Conservation (phyloP, 2,113 vertebrate species). For the Labeo rohita region DNA sequence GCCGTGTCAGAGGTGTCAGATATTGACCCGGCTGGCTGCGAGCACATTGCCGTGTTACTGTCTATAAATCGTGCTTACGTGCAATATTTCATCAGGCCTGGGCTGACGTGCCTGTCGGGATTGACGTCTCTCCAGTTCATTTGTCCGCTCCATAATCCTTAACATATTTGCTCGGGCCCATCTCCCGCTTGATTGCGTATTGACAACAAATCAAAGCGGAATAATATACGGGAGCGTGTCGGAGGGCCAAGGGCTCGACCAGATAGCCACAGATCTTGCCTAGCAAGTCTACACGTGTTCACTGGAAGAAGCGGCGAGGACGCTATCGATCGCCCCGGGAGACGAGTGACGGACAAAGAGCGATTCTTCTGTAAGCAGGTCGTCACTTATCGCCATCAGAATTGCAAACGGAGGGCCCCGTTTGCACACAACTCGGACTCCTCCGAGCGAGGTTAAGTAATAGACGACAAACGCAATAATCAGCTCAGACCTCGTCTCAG, state of each 20-base stretch:
- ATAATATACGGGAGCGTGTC: slow-evolving; percentile 76
- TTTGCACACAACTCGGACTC: neutral
- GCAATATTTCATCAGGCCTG: slow-evolving; percentile 73
- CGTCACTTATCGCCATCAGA: slow-evolving; percentile 38
- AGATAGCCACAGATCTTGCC: slow-evolving; percentile 71
- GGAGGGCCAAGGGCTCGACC: slow-evolving; percentile 65
- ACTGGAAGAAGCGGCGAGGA: slow-evolving; percentile 70
- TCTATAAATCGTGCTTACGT: slow-evolving; percentile 77
- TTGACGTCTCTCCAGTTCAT: slow-evolving; percentile 76
- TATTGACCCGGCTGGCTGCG: slow-evolving; percentile 73
- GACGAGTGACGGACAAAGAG: slow-evolving; percentile 16
- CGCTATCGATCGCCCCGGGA: slow-evolving; percentile 71
- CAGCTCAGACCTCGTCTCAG: slow-evolving; percentile 63
- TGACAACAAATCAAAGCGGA: slow-evolving; percentile 81
- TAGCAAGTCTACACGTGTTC: slow-evolving; percentile 77
- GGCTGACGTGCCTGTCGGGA: slow-evolving; percentile 73
- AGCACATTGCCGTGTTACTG: slow-evolving; percentile 75
- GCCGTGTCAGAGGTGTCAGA: slow-evolving; percentile 54
- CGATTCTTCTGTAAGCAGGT: slow-evolving; percentile 32
- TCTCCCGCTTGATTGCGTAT: slow-evolving; percentile 78
- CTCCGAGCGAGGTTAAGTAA: slow-evolving; percentile 80
- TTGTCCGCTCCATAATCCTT: slow-evolving; percentile 79
- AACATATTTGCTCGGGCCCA: slow-evolving; percentile 72
- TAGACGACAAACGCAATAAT: slow-evolving; percentile 91
- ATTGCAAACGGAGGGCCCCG: slow-evolving; percentile 13